Base-by-base conservation (phyloP, 2,888 invertebrate genomes). In the Calliopum simillimum region DNA sequence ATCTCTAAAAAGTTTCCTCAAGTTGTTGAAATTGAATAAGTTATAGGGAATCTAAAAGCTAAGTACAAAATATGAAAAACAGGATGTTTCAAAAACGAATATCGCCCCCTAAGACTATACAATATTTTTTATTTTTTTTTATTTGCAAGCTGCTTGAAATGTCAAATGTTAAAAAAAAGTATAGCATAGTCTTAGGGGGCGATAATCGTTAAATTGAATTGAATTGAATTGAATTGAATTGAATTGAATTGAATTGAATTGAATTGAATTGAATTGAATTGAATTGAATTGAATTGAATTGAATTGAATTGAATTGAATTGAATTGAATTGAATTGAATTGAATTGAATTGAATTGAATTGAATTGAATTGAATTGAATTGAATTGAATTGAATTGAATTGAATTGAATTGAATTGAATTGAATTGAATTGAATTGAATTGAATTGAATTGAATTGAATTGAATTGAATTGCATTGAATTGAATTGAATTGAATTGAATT, bases 181-280 rank as follows among this genome's bases (percentile, higher is more conserved):
- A n/a, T n/a, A n/a, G n/a, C n/a, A n/a, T n/a, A n/a, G n/a, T n/a
- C n/a, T n/a, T n/a, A n/a, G n/a, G n/a, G n/a, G n/a, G n/a, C n/a
- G n/a, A n/a, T n/a, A n/a, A n/a, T n/a, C n/a, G 41, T 33, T 33
- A 43, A 59, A 59, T 33, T 41, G 58, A 59, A 12, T 59, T 59
- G 58, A 21, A 23, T 41, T 33, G 23, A 33, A 41, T 16, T 41
- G 41, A 41, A 13, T 59, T 59, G 58, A 59, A 21, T 41, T 41
- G 41, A 59, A 3, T 41, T 41, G 16, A 33, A 59, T 33, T 41
- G 21, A 53, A 16, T 59, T 59, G 58, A 59, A 23, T 33, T 59
- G 43, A 4, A 47, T 4, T 8, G 8, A 3, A 47, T 4, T 3
- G 8, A 47, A 8, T 4, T 8, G 47, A 47, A 3, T 47, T 8